These are phyloP conservation scores for Orthonevra nobilis DNA, from an alignment of 2,888 invertebrate species.

Conservation along the genomic window DNA sequence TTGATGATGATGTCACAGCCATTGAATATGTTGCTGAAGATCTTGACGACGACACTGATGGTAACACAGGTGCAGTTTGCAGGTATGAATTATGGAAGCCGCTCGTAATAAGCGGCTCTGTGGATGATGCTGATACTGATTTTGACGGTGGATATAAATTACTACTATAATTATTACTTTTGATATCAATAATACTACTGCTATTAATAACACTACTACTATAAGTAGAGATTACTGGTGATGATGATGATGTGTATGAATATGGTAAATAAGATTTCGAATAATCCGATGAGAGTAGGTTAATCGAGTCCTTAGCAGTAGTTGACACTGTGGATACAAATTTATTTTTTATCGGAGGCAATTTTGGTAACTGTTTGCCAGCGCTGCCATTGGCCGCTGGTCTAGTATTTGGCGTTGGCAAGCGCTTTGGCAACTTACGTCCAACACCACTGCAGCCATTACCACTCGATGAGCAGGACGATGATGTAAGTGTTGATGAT, in stretches of 20 bases:
- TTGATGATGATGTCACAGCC: slow-evolving; percentile 46
- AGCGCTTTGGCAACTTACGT: slow-evolving; percentile 75
- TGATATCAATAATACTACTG: slow-evolving; percentile 34
- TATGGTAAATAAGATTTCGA: slow-evolving; percentile 52
- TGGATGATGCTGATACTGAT: slow-evolving; percentile 36
- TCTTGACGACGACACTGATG: slow-evolving; percentile 44
- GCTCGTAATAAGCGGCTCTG: slow-evolving; percentile 3
- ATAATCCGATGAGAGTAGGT: slow-evolving; percentile 32
- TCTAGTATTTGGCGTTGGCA: slow-evolving; percentile 72
- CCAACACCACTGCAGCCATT: slow-evolving; percentile 49
- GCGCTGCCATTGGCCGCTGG: slow-evolving; percentile 29
- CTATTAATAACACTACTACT: slow-evolving; percentile 28
- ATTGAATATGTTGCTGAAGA: slow-evolving; percentile 41
- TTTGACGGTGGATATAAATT: slow-evolving; percentile 54
- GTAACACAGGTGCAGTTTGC: slow-evolving; percentile 47
- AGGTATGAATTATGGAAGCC: slow-evolving; percentile 44
- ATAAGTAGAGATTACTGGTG: slow-evolving; percentile 33
- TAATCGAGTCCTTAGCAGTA: slow-evolving; percentile 8
- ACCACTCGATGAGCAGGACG: slow-evolving; percentile 49
- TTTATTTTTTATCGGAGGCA: slow-evolving; percentile 66
- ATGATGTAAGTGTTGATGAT: slow-evolving; percentile 16
- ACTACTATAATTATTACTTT: slow-evolving; percentile 49
- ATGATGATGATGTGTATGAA: slow-evolving; percentile 52
- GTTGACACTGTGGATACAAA: slow-evolving; percentile 29
- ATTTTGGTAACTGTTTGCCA: slow-evolving; percentile 75